Evolutionary conservation across 2,113 vertebrate genomes (phyloP).

Genomic region (Loxodonta africana): DNA sequence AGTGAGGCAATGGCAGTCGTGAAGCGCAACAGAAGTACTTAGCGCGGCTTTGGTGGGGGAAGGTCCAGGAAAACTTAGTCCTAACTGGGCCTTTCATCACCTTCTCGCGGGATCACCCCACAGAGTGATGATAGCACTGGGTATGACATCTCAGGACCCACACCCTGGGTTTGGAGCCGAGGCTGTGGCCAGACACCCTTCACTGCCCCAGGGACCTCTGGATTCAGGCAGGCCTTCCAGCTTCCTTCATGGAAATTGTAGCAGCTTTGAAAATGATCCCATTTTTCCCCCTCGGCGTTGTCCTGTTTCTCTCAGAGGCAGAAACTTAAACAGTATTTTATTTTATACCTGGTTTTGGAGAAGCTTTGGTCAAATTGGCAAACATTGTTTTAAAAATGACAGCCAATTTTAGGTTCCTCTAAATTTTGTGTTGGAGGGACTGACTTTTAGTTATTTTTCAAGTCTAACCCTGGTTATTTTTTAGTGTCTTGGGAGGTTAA

Average conservation of each 20-base stretch:
- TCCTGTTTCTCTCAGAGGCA: not conserved
- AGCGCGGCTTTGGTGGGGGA: not conserved
- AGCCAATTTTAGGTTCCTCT: not conserved
- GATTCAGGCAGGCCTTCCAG: constrained; percentile 43
- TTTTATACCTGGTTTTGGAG: constrained; percentile 17
- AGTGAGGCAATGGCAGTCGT: constrained; percentile 1
- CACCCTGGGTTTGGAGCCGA: not conserved
- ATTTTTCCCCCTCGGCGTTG: not conserved
- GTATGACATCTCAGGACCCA: not conserved
- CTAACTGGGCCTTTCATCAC: not conserved
- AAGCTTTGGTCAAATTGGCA: not conserved
- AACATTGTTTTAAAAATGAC: constrained; percentile 19
- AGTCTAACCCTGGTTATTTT: constrained; percentile 14
- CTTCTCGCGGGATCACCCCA: not conserved
- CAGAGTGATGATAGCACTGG: no score
- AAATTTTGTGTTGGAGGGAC: constrained; percentile 20
- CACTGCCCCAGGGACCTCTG: not conserved
- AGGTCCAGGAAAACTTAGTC: not conserved
- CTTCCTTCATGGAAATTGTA: constrained; percentile 31
- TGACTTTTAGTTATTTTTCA: constrained; percentile 38
- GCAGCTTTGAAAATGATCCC: constrained; percentile 28
- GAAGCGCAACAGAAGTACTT: not conserved
- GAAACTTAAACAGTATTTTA: not conserved
- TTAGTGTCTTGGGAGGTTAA: not conserved
- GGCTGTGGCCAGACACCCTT: not conserved